phyloP scores from a whole-genome alignment of 2,113 vertebrate genomes.

The Gobio gobio region DNA sequence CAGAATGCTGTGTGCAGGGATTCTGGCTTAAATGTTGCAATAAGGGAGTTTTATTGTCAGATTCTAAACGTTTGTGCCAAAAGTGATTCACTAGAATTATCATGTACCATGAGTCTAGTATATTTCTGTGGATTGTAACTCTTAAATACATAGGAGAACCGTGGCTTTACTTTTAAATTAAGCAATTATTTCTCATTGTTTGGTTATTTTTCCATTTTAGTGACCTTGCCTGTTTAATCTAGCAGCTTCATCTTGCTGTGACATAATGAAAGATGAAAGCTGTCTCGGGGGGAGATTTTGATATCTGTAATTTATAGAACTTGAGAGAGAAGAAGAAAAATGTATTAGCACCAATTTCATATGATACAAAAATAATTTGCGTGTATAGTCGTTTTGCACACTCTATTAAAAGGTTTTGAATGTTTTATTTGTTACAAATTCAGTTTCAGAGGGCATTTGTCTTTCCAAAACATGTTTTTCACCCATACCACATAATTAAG shows the following conservation, averaged over 20 bases:
- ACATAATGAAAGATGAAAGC: not conserved
- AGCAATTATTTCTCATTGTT: not conserved
- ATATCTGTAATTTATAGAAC: not conserved
- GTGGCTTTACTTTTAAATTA: not conserved
- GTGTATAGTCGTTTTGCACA: not conserved
- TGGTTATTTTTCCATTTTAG: not conserved
- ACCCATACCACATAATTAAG: not conserved
- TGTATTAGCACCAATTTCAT: not conserved
- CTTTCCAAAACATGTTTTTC: not conserved
- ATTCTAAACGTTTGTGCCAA: not conserved
- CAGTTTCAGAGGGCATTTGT: not conserved
- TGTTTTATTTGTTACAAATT: not conserved
- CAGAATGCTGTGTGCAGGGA: not conserved
- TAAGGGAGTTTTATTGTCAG: not conserved
- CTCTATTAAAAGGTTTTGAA: not conserved
- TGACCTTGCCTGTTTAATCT: not conserved
- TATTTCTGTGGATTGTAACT: not conserved
- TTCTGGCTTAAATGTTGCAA: not conserved
- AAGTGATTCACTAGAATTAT: not conserved
- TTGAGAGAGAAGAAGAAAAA: not conserved
- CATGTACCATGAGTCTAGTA: not conserved
- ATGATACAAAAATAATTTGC: not conserved
- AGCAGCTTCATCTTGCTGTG: not conserved
- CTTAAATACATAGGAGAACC: not conserved
- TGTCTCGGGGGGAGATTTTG: slow-evolving; percentile 1